phyloP scores from a whole-genome alignment of 1,140 invertebrate species.

The Aphaenogaster rudis region DNA sequence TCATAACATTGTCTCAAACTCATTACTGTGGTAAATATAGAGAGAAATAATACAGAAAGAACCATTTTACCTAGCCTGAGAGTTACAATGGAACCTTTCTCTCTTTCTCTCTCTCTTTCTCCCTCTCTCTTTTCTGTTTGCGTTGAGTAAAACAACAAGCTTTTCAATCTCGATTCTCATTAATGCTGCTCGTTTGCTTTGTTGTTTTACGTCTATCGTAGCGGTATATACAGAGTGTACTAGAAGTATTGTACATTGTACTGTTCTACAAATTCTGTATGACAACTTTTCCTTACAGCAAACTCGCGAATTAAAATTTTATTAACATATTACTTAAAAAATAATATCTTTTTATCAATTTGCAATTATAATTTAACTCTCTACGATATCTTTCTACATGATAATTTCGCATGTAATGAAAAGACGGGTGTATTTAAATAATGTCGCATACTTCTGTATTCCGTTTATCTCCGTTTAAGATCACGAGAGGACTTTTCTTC shows the following conservation, averaged over 20 bases:
- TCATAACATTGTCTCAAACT: not conserved
- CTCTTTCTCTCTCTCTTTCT: not conserved
- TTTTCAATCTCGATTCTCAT: conserved; percentile 51
- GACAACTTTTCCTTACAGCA: not conserved
- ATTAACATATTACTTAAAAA: conserved; percentile 3
- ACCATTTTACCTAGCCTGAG: not conserved
- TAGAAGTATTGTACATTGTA: not conserved
- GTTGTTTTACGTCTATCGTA: conserved; percentile 3
- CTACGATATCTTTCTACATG: not conserved
- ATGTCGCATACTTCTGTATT: not conserved
- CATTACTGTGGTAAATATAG: not conserved
- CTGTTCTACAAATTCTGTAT: not conserved
- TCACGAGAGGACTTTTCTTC: not conserved
- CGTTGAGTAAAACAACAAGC: conserved; percentile 15
- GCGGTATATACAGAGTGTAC: not conserved
- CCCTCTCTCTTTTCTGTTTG: conserved; percentile 3
- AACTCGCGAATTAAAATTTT: conserved; percentile 6
- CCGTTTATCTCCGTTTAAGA: not conserved
- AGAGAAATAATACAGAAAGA: conserved; percentile 15
- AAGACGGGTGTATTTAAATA: not conserved
- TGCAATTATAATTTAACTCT: conserved; percentile 22
- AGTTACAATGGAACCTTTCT: conserved; percentile 2
- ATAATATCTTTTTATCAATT: not conserved
- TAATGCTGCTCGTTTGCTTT: conserved; percentile 21
- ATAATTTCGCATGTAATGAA: not conserved